Evolutionary conservation across 1,140 invertebrate species (phyloP).

Genomic region (Cryptotermes secundus): DNA sequence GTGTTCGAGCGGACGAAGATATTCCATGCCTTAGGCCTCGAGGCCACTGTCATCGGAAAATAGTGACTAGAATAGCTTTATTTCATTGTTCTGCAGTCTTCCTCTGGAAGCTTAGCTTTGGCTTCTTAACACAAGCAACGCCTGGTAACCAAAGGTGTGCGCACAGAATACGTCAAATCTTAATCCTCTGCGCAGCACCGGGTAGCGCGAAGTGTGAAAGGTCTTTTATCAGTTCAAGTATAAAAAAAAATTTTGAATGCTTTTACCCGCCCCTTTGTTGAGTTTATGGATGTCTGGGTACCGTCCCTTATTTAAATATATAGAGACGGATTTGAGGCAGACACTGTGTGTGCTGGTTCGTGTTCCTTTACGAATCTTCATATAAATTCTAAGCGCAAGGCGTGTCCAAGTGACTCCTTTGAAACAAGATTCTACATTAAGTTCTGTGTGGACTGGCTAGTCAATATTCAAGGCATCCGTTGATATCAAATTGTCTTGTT

Average conservation of each 20-base stretch:
- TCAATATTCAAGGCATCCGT: neutral
- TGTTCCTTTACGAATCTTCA: neutral
- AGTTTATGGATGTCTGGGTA: neutral
- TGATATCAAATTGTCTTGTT: neutral
- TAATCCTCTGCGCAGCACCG: neutral
- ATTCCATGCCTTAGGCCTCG: too few relatives aligned
- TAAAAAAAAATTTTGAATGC: neutral
- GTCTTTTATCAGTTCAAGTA: neutral
- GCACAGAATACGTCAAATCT: too few relatives aligned
- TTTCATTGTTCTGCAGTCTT: too few relatives aligned
- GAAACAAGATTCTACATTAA: neutral
- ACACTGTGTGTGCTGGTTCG: neutral
- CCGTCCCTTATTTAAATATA: neutral
- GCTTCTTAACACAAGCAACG: too few relatives aligned
- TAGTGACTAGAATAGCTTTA: too few relatives aligned
- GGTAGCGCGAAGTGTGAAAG: neutral
- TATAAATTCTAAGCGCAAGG: neutral
- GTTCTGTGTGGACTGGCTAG: neutral
- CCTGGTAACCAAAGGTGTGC: too few relatives aligned
- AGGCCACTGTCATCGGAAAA: too few relatives aligned
- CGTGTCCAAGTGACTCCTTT: neutral
- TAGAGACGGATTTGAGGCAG: neutral
- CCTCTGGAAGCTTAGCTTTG: too few relatives aligned
- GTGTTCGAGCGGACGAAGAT: too few relatives aligned
- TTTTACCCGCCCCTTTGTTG: neutral